Percentiles rank a stretch among this genome's conserved stretches.
phyloP scores from a whole-genome alignment of 2,888 invertebrate species.

The Epistrophella euchroma region DNA sequence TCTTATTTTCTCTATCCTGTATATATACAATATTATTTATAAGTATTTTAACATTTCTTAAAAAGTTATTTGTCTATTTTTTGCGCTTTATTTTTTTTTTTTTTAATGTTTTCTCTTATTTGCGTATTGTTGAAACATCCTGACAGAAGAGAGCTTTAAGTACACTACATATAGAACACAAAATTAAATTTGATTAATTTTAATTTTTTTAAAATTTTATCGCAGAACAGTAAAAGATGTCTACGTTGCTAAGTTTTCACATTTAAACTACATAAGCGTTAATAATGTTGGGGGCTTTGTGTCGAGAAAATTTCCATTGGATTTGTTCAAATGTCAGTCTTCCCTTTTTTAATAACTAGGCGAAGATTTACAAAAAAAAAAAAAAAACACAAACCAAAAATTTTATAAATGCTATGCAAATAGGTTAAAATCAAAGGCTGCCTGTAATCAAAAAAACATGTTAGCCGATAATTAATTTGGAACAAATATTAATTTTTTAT shows the following conservation, averaged over 20 bases:
- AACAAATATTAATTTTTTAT: not conserved
- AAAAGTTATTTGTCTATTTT: constrained; percentile 16
- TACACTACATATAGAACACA: constrained; percentile 77
- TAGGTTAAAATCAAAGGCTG: not conserved
- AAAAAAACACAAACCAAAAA: not conserved
- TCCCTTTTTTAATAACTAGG: constrained; percentile 23
- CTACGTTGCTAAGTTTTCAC: constrained; percentile 45
- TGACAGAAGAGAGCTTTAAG: constrained; percentile 80
- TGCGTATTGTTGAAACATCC: constrained; percentile 79
- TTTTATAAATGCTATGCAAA: not conserved
- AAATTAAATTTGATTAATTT: constrained; percentile 61
- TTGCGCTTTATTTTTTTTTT: constrained; percentile 28
- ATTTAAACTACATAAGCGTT: constrained; percentile 60
- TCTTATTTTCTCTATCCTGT: constrained; percentile 9
- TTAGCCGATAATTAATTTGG: not conserved
- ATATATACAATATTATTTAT: constrained; percentile 41
- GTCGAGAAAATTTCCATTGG: constrained; percentile 34
- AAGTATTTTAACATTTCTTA: constrained; percentile 53
- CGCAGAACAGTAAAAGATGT: constrained; percentile 19
- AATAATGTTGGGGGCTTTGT: constrained; percentile 16
- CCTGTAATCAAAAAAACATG: not conserved
- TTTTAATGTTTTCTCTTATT: constrained; percentile 73
- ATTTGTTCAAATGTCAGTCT: constrained; percentile 62
- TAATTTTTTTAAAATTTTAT: constrained; percentile 35
- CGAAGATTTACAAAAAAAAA: not conserved